Base-by-base conservation (phyloP, 2,113 vertebrate species). In the Rafetus swinhoei region DNA sequence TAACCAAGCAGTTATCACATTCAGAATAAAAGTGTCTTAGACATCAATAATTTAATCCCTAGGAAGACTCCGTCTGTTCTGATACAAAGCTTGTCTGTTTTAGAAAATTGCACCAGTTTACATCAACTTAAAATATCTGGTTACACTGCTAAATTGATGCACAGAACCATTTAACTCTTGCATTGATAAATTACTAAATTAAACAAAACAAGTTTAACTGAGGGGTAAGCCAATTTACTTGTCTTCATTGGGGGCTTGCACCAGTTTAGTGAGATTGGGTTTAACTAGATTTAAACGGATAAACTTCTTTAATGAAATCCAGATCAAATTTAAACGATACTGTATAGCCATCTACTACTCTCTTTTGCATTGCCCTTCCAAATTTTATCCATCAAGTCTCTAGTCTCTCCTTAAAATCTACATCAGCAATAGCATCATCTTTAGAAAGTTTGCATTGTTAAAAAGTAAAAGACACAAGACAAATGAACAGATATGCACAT, bases 211-310 rank as follows among this genome's bases (percentile, higher is more conserved):
- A 18, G 77, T 52, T 56, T 90, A 92, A 62, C 7, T 52, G 50
- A 88, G 29, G n/a, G 76, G 18, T 77, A 84, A 88, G 62, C 21
- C 13, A 18, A 79, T 54, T 4, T 56, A 65, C 80, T 15, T 69
- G 10, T 84, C 83, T 72, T 54, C 32, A 79, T 15, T 84, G 88
- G 6, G 60, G 82, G 25, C 81, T 21, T 84, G 65, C 81, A 93
- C 84, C 65, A 72, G 65, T 72, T 35, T 35, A 72, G 18, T 35
- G 9, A 72, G 18, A 35, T 35, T 72, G 65, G 86, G 2, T 74
- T 50, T 56, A n/a, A 55, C 1, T 27, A 3, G 13, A 16, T 87
- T 86, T 74, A 60, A 92, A 55, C 53, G 32, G 25, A 16, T 57
- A 39, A 45, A 22, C 53, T 89, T 79, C 11, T 82, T 29, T 82